Evolutionary conservation across 1,140 invertebrate genomes (phyloP).

Genomic region (Ostrea edulis): DNA sequence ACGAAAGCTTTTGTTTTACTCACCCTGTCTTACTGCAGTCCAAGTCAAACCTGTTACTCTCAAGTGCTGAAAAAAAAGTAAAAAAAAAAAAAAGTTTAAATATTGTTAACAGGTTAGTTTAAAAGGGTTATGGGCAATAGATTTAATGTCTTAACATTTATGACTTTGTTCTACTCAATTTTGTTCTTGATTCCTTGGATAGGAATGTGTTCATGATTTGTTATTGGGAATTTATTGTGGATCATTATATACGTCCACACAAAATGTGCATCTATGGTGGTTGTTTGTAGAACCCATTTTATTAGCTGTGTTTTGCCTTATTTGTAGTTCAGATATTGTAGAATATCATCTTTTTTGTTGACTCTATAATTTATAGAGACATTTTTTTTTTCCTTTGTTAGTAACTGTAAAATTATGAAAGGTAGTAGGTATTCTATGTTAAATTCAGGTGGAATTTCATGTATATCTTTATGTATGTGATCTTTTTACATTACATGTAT

Average conservation of each 20-base stretch:
- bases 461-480: conserved; percentile 2
- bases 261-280: conserved; percentile 25
- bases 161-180: conserved; percentile 30
- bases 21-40: background rate
- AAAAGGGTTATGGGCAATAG: conserved; percentile 33
- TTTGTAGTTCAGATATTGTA: conserved; percentile 29
- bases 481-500: background rate
- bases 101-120: conserved; percentile 1
- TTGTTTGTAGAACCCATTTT: conserved; percentile 7
- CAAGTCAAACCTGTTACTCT: background rate
- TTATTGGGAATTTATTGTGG: conserved; percentile 9
- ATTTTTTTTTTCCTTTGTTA: background rate
- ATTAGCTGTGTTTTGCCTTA: conserved; percentile 19
- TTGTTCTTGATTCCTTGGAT: background rate
- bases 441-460: background rate
- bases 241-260: background rate
- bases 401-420: background rate
- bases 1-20: background rate
- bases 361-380: conserved; percentile 35
- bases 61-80: conserved; percentile 4
- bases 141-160: background rate
- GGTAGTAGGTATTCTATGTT: background rate
- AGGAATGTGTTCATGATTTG: conserved; percentile 32
- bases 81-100: background rate
- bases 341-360: conserved; percentile 36